Conservation (phyloP, 2,113 vertebrate genomes). For the Eleginops maclovinus region DNA sequence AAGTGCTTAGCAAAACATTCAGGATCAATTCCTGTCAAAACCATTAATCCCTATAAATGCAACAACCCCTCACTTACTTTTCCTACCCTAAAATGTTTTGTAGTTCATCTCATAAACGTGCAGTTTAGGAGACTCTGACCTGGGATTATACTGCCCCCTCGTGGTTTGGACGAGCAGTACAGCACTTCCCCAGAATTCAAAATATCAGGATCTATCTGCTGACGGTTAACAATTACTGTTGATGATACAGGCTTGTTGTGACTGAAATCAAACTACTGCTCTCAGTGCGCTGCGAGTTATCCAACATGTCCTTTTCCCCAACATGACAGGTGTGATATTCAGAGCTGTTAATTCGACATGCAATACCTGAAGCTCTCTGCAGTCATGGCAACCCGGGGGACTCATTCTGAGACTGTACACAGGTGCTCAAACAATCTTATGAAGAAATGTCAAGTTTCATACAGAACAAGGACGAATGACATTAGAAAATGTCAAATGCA, state of each 20-base stretch:
- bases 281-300: background rate
- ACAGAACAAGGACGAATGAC: constrained; percentile 7
- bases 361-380: constrained; percentile 17
- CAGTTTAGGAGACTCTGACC: background rate
- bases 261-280: background rate
- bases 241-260: background rate
- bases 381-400: constrained; percentile 37
- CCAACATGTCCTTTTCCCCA: background rate
- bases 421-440: constrained; percentile 33
- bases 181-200: background rate
- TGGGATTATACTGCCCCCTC: constrained; percentile 73
- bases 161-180: constrained; percentile 37
- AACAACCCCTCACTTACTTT: background rate
- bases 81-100: background rate
- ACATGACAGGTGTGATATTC: background rate
- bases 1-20: constrained; percentile 45
- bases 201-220: background rate
- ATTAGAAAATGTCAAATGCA: constrained; percentile 43
- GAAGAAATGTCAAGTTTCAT: constrained; percentile 52
- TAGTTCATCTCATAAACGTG: background rate
- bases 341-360: constrained; percentile 6
- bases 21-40: constrained; percentile 9
- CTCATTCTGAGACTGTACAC: background rate
- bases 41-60: background rate
- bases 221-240: background rate